Conservation (phyloP, 2,113 vertebrate genomes). For the Hippocampus zosterae region DNA sequence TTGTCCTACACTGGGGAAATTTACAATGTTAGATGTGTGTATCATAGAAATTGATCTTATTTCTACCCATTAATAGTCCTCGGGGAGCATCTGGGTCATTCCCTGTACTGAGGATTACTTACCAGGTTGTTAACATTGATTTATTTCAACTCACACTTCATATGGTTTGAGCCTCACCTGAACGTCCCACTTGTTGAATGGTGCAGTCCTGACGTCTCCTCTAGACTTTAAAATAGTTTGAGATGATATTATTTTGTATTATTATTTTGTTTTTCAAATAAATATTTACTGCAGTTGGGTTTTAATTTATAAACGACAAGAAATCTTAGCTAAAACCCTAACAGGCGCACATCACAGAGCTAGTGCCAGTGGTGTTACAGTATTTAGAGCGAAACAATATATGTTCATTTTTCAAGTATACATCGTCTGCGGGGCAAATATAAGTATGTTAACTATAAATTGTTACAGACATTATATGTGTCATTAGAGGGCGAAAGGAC, state of each 20-base stretch:
- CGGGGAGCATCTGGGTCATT: not conserved
- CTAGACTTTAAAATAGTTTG: not conserved
- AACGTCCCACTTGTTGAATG: not conserved
- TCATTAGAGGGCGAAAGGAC: not conserved
- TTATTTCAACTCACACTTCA: not conserved
- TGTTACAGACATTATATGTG: not conserved
- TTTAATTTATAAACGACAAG: not conserved
- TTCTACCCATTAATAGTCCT: not conserved
- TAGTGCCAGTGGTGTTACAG: not conserved
- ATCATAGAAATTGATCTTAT: not conserved
- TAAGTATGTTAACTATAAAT: too few species aligned
- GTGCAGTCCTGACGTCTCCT: not conserved
- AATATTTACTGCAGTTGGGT: not conserved
- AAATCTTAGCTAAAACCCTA: not conserved
- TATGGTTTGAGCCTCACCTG: not conserved
- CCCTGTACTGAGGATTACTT: not conserved
- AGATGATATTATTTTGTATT: not conserved
- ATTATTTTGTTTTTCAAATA: not conserved
- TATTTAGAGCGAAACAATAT: not conserved
- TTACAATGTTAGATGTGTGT: too few species aligned
- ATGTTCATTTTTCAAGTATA: not conserved
- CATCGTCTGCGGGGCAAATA: not conserved
- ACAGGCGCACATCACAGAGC: not conserved
- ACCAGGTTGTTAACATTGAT: not conserved
- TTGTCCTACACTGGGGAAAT: too few species aligned